These are phyloP conservation scores for Choristoneura rosaceana DNA, from an alignment of 2,888 invertebrate species.

Conservation along the genomic window DNA sequence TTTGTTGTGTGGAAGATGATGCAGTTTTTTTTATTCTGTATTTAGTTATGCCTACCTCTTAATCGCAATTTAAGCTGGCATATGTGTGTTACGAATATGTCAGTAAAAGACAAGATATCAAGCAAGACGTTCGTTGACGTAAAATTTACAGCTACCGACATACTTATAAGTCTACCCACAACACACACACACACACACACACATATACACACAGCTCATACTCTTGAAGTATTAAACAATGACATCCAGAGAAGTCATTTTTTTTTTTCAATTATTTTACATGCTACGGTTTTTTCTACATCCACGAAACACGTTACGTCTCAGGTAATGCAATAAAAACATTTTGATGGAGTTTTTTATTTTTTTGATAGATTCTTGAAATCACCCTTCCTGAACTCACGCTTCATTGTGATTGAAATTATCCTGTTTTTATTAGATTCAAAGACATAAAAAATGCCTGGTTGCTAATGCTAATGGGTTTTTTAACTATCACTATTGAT, in stretches of 20 bases:
- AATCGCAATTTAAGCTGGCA: background rate
- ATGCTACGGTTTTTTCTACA: no score
- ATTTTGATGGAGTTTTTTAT: background rate
- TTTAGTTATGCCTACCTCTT: background rate
- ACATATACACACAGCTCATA: no score
- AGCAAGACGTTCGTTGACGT: no score
- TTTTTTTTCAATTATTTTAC: background rate
- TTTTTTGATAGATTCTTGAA: background rate
- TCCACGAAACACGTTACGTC: background rate
- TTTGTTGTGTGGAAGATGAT: background rate
- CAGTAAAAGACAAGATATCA: no score
- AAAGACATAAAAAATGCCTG: background rate
- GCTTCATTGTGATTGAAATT: background rate
- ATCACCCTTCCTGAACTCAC: background rate
- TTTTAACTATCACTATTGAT: background rate
- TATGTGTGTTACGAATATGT: background rate
- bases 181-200: no score
- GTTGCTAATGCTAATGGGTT: background rate
- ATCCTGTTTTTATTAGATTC: conserved; percentile 8
- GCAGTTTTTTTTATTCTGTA: background rate
- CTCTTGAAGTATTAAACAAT: background rate
- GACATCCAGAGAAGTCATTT: background rate
- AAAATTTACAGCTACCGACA: no score
- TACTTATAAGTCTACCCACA: background rate
- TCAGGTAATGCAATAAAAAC: background rate